phyloP scores from a whole-genome alignment of 2,113 vertebrate species.

The Triplophysa dalaica region DNA sequence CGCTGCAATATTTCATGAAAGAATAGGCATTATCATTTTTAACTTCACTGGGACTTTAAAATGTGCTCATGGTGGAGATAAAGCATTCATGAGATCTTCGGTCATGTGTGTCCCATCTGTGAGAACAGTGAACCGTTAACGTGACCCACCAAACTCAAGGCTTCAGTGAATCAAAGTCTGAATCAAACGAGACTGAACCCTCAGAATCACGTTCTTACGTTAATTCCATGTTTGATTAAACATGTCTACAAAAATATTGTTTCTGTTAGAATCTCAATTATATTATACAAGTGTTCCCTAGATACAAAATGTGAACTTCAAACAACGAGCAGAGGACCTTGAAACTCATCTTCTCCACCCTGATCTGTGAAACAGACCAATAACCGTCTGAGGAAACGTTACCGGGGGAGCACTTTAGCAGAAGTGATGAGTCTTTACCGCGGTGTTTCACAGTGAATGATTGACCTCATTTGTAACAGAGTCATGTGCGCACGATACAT shows the following conservation, averaged over 20 bases:
- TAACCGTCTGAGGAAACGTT: background rate
- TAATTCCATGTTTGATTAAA: too few species aligned
- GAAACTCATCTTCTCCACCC: background rate
- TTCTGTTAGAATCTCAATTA: too few species aligned
- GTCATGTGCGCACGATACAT: background rate
- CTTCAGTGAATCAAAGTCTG: background rate
- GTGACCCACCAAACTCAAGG: background rate
- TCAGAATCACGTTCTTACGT: background rate
- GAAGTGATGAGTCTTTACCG: background rate
- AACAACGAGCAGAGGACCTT: too few species aligned
- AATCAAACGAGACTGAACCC: background rate
- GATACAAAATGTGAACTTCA: too few species aligned
- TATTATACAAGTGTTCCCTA: too few species aligned
- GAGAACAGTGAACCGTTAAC: background rate
- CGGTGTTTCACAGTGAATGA: constrained; percentile 9
- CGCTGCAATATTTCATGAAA: too few species aligned
- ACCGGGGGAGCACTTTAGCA: background rate
- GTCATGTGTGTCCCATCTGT: background rate
- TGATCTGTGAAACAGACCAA: background rate
- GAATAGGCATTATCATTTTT: too few species aligned
- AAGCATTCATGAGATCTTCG: constrained; percentile 13
- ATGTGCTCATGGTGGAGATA: background rate
- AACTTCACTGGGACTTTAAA: background rate
- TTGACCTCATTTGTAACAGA: background rate
- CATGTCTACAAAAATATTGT: too few species aligned